Evolutionary conservation across 2,888 invertebrate genomes (phyloP).

Genomic region (Automeris io): DNA sequence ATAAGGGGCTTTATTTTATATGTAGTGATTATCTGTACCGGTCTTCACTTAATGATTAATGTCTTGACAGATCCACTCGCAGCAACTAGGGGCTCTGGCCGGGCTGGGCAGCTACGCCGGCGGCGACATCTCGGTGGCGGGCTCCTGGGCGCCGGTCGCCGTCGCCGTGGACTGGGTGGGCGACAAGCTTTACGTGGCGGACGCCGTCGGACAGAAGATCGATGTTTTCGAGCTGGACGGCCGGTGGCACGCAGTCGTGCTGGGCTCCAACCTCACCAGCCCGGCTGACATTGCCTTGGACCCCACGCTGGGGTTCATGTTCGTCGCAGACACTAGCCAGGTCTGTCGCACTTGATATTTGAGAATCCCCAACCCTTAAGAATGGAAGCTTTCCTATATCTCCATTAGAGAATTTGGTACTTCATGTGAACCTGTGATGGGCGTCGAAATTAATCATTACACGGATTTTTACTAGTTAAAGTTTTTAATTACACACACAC

Average conservation of each 20-base stretch:
- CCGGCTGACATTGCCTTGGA: conserved; percentile 96
- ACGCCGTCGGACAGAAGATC: conserved; percentile 92
- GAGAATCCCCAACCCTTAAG: not conserved
- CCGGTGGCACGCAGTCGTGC: conserved; percentile 91
- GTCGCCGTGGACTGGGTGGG: conserved; percentile 98
- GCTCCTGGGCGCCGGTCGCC: conserved; percentile 93
- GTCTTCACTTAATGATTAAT: too few species aligned
- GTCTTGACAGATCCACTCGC: conserved; percentile 76
- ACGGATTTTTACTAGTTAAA: too few species aligned
- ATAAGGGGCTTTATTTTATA: too few species aligned
- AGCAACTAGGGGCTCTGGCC: conserved; percentile 65
- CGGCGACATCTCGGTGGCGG: conserved; percentile 84
- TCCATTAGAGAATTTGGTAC: not conserved
- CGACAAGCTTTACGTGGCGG: conserved; percentile 96
- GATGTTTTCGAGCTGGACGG: conserved; percentile 95
- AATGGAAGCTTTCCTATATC: not conserved
- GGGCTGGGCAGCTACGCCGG: conserved; percentile 65
- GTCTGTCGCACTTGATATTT: conserved; percentile 52
- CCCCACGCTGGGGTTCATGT: conserved; percentile 92
- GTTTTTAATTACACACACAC: too few species aligned
- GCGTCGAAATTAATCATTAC: too few species aligned
- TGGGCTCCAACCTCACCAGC: conserved; percentile 93
- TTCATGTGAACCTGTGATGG: too few species aligned
- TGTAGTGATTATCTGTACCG: too few species aligned
- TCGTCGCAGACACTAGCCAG: conserved; percentile 90